Evolutionary conservation across 2,888 invertebrate species (phyloP), one percentile per base, ranked within the genome.

Genomic region (Proisotoma minuta): DNA sequence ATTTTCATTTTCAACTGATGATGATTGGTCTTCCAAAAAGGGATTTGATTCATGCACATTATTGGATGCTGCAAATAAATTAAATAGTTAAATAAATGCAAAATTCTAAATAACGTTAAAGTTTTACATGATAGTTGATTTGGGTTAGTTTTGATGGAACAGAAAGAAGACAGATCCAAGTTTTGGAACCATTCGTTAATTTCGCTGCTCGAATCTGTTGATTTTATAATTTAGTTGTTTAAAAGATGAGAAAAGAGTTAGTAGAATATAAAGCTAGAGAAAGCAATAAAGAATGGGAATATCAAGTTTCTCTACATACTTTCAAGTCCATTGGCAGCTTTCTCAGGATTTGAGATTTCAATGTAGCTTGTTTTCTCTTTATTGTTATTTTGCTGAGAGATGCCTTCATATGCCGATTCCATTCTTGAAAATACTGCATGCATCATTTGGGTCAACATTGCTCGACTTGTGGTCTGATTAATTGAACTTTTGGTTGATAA

Each of bases 371-470:
- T n/a, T n/a, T n/a, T n/a, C n/a, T n/a, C n/a, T n/a, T n/a, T n/a
- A n/a, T n/a, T n/a, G n/a, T n/a, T n/a, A n/a, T n/a, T n/a, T n/a
- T n/a, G n/a, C n/a, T n/a, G 8, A 15, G 34, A 34, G 15, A 34
- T 34, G 34, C 34, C 34, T 8, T 34, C 34, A 34, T 18, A 57
- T 57, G 91, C 91, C 71, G 88, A 89, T 80, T 99, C 99, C 99
- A 99, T 99, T 73, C 96, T 86, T 1, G 89, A 87, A 78, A 99
- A 99, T 75, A 99, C 97, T 12, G 95, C 95, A 81, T 95, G 98
- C 52, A 99, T 84, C 92, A 99, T 99, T 82, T 99, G 99, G 2
- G 98, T 98, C 18, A 99, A 84, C 0, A 97, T 98, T 5, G 97
- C 99, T 76, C 95, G 85, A 10, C 99, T 98, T 24, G 99, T 99